These are phyloP conservation scores for Aythya baeri DNA, from an alignment of 2,113 vertebrate species.

Conservation along the genomic window DNA sequence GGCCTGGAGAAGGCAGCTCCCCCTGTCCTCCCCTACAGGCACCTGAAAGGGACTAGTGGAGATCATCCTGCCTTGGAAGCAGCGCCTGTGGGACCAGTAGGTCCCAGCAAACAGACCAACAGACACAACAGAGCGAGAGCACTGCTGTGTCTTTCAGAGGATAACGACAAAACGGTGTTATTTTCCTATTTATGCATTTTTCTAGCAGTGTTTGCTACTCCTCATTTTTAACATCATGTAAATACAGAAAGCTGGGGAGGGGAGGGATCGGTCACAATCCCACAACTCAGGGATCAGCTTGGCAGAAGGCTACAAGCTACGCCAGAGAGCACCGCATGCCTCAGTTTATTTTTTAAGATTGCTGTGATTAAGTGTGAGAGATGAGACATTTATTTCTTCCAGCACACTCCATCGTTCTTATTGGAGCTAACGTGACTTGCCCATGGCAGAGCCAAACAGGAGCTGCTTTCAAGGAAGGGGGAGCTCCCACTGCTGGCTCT, in stretches of 20 bases:
- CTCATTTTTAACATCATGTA: not conserved
- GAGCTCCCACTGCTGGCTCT: not conserved
- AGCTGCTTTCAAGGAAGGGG: not conserved
- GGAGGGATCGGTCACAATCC: not conserved
- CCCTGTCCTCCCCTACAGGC: slow-evolving; percentile 75
- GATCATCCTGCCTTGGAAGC: not conserved
- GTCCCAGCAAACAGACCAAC: not conserved
- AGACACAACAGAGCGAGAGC: not conserved
- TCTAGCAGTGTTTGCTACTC: not conserved
- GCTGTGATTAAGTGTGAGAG: not conserved
- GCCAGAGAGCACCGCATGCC: not conserved
- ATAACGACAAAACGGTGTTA: not conserved
- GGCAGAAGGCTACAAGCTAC: not conserved
- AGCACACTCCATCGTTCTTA: not conserved
- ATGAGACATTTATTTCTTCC: not conserved
- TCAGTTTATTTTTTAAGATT: not conserved
- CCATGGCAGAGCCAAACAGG: not conserved
- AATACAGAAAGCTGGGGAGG: not conserved
- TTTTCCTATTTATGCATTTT: not conserved
- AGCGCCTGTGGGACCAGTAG: not conserved
- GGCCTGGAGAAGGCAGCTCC: slow-evolving; percentile 23
- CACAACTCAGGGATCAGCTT: not conserved
- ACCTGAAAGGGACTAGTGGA: not conserved
- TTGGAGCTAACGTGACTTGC: not conserved
- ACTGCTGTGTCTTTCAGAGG: not conserved